Percentiles rank a stretch among this genome's conserved stretches.
These are phyloP conservation scores for Channallabes apus DNA, from an alignment of 2,797 vertebrate species.

Conservation along the genomic window DNA sequence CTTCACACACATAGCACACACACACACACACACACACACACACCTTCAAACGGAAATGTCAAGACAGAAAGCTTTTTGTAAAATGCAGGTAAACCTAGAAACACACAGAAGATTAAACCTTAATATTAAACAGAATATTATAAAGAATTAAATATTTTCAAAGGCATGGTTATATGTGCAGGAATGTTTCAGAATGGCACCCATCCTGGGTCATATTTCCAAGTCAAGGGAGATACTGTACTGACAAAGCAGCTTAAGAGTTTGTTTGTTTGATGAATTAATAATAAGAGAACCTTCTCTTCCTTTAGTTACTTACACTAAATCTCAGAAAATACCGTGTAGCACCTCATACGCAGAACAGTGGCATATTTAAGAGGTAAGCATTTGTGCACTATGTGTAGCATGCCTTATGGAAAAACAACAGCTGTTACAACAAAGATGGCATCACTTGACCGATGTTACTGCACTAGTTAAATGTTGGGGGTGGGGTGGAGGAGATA, in stretches of 20 bases:
- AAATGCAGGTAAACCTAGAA: constrained; percentile 7
- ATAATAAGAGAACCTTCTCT: not conserved
- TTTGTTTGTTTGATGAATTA: not conserved
- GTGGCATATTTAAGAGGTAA: not conserved
- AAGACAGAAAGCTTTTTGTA: not conserved
- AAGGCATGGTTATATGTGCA: not conserved
- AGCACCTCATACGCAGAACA: not conserved
- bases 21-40: not conserved
- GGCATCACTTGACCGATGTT: not conserved
- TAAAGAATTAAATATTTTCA: not conserved
- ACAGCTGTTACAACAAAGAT: not conserved
- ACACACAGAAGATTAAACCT: not conserved
- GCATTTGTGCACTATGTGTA: not conserved
- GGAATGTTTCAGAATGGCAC: not conserved
- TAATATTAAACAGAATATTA: not conserved
- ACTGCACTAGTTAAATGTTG: not conserved
- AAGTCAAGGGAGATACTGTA: not conserved
- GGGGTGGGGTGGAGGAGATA: too few species aligned
- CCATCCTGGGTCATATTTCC: not conserved
- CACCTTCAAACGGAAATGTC: not conserved
- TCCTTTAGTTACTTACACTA: not conserved
- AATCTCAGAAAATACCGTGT: constrained; percentile 3
- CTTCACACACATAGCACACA: constrained; percentile 19
- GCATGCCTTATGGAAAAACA: not conserved
- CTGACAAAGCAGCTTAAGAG: not conserved